Percentiles rank a stretch among this genome's conserved stretches.
phyloP scores from a whole-genome alignment of 2,113 vertebrate species.

The Rhizomys pruinosus region DNA sequence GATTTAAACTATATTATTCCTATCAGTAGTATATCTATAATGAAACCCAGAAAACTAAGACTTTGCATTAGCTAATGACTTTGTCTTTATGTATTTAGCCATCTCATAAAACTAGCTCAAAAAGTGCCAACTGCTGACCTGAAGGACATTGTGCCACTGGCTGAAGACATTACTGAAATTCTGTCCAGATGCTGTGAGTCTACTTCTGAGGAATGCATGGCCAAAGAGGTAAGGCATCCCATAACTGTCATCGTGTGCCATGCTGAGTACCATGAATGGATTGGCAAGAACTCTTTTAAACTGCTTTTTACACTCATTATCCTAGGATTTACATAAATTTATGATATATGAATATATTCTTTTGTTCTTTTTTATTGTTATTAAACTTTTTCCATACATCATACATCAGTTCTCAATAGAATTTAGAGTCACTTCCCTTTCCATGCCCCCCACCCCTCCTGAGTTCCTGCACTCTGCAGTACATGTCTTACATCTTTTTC shows the following conservation, averaged over 20 bases:
- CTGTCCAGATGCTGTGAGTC: constrained; percentile 85
- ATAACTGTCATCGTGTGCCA: fast-evolving
- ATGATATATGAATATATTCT: background rate
- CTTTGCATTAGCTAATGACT: background rate
- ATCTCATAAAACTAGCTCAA: constrained; percentile 83
- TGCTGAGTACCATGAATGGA: fast-evolving
- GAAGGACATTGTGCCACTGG: constrained; percentile 81
- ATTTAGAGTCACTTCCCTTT: too few relatives aligned
- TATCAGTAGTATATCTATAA: background rate
- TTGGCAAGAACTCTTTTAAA: background rate
- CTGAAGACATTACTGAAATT: constrained; percentile 66
- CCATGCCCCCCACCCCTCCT: too few relatives aligned
- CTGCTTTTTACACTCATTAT: background rate
- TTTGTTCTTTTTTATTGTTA: too few relatives aligned
- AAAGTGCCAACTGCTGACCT: constrained; percentile 81
- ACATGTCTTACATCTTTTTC: too few relatives aligned
- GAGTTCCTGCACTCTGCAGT: too few relatives aligned
- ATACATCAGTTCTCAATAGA: too few relatives aligned
- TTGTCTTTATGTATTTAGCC: constrained; percentile 72
- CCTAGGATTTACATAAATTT: background rate
- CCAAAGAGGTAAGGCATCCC: constrained; percentile 77
- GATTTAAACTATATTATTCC: background rate
- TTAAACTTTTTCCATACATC: too few relatives aligned
- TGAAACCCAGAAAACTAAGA: constrained; percentile 4
- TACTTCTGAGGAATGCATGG: constrained; percentile 80